Evolutionary conservation across 2,113 vertebrate genomes (phyloP), one percentile per base, ranked within the genome.

Genomic region (Cervus canadensis): DNA sequence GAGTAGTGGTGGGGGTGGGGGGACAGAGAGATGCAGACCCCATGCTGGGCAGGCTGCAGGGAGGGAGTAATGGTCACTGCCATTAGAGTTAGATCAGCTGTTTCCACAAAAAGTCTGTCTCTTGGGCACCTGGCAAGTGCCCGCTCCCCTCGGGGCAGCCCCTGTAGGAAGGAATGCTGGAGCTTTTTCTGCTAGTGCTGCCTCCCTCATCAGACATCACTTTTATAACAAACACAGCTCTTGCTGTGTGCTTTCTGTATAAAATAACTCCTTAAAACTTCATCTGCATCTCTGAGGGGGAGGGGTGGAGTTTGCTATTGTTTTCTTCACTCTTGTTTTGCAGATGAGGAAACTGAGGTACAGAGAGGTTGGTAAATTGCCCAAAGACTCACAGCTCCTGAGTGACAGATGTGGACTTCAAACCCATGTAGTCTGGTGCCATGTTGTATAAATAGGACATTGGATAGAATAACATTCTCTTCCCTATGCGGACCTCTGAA

Each of bases 241-340:
- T 57, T 30, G 30, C 76, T 78, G 17, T n/a, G 1, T 3, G 56
- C 57, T 97, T 89, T 94, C 59, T 88, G 78, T 57, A 64, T 36
- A 57, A 83, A 94, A 56, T 25, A 50, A 56, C 25, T 95, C 71
- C 52, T 48, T 67, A 43, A 90, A 33, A 30, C 50, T 36, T 93
- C 23, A 81, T 43, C 87, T 33, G 84, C 48, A 67, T 14, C 81
- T 28, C 48, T 33, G n/a, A 26, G 25, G 4, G n/a, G 2, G 2
- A 23, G 54, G 54, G 67, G 67, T 71, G 67, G 67, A 40, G 67
- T 71, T 56, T 81, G 5, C 59, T 82, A 25, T 43, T 57, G 11
- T 88, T 88, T 96, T 96, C n/a, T 21, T 67, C 64, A 87, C 50
- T 67, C 14, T 36, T 93, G n/a, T 33, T 95, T 97, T 84, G 83